Base-by-base conservation (phyloP, 2,113 vertebrate genomes). In the Epinephelus cyanopodus region DNA sequence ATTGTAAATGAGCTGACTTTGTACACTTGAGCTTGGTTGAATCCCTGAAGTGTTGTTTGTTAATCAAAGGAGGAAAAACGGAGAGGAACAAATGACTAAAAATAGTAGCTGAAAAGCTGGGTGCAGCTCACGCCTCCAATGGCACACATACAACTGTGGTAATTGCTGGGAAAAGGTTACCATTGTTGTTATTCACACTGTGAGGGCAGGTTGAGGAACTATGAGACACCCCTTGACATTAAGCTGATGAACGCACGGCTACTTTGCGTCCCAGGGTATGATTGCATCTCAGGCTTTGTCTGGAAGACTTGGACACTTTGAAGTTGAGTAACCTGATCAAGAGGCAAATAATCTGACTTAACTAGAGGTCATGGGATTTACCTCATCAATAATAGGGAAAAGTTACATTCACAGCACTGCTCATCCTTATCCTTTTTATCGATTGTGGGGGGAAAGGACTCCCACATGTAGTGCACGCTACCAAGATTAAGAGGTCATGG, bases 1-100 rank as follows among this genome's bases (percentile, higher is more conserved):
- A 84, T 84, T 75, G 80, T 63, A 82, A 79, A 90, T 82, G 86
- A 90, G 90, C 77, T 77, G 87, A 90, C 87, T 88, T 89, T 64
- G 74, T 69, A 81, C 77, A 57, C 75, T 77, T 4, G 61, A 84
- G 82, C 52, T 65, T 5, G 25, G 80, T 62, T 48, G 64, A 70
- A 69, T 67, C 62, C 75, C 84, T 58, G 48, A 78, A 88, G 69
- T 63, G 76, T 60, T 82, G 89, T 93, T 90, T 90, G 86, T 79
- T 87, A 83, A 90, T 86, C 90, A 91, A 88, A 87, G 73, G 63
- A 70, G 48, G 47, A 65, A 83, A 74, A 81, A 48, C 1, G 3
- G 45, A 33, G 81, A 67, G 27, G 64, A 70, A 72, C 18, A 78
- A 73, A 58, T 2, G 25, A 57, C 86, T 89, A 83, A 90, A 86